A percentile compares a stretch with the other conserved stretches of the same genome.
Conservation (phyloP, 2,797 vertebrate genomes). For the Gephyroberyx darwinii region DNA sequence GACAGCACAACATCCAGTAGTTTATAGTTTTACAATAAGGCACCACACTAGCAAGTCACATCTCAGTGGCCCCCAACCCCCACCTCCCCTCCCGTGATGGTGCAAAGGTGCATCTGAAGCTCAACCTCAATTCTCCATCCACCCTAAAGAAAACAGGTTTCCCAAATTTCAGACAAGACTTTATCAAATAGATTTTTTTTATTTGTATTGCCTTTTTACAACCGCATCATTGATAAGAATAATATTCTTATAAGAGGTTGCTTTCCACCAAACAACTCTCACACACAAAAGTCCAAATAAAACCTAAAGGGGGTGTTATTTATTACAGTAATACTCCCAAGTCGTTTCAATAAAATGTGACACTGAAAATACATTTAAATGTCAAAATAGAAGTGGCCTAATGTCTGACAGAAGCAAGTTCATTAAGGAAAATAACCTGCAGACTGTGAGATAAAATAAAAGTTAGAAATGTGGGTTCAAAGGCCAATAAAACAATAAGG, state of each 20-base stretch:
- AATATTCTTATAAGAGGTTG: conserved; percentile 62
- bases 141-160: conserved; percentile 11
- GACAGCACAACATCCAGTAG: background rate
- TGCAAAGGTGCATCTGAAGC: background rate
- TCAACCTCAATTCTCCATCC: background rate
- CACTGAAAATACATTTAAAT: conserved; percentile 61
- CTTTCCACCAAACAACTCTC: conserved; percentile 53
- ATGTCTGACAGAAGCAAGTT: conserved; percentile 24
- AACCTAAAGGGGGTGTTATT: conserved; percentile 44
- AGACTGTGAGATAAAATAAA: conserved; percentile 53
- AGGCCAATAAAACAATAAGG: conserved; percentile 65
- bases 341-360: conserved; percentile 65
- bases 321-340: conserved; percentile 43
- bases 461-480: conserved; percentile 45
- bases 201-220: conserved; percentile 76
- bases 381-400: conserved; percentile 64
- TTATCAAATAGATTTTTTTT: conserved; percentile 73
- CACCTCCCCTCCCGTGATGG: background rate
- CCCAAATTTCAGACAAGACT: conserved; percentile 50
- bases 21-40: background rate
- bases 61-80: too few species aligned
- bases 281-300: conserved; percentile 68
- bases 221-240: conserved; percentile 58
- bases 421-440: conserved; percentile 44
- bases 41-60: background rate